Conservation (phyloP, 1,140 invertebrate species). For the Drosophila willistoni region DNA sequence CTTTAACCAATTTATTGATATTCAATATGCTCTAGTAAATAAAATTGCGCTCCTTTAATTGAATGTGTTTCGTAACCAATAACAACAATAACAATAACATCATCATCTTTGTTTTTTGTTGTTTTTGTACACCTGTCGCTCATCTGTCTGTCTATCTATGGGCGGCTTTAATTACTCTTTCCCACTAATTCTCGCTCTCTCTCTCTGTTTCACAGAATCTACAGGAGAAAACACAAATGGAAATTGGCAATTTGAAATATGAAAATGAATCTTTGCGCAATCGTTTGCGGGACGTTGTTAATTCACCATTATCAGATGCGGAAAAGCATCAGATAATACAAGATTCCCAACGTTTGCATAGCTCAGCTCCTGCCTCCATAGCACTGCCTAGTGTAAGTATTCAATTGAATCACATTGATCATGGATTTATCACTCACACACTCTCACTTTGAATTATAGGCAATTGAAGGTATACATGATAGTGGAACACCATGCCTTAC, state of each 20-base stretch:
- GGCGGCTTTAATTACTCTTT: slow-evolving; percentile 24
- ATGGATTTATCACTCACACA: neutral
- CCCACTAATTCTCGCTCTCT: neutral
- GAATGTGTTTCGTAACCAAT: slow-evolving; percentile 31
- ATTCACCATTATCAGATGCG: slow-evolving; percentile 91
- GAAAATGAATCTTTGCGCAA: slow-evolving; percentile 90
- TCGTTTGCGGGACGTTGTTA: slow-evolving; percentile 89
- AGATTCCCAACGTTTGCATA: slow-evolving; percentile 87
- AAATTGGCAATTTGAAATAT: slow-evolving; percentile 87
- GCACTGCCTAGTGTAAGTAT: slow-evolving; percentile 85
- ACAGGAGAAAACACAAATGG: slow-evolving; percentile 86
- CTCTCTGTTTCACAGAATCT: slow-evolving; percentile 46
- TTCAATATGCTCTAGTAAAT: slow-evolving; percentile 60
- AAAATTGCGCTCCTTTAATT: slow-evolving; percentile 62
- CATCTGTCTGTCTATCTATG: slow-evolving; percentile 25
- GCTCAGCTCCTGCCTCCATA: slow-evolving; percentile 87
- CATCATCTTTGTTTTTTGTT: slow-evolving; percentile 1
- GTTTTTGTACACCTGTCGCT: slow-evolving; percentile 5
- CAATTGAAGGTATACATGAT: slow-evolving; percentile 49
- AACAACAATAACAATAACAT: slow-evolving; percentile 12
- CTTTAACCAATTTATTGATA: slow-evolving; percentile 61
- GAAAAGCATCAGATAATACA: slow-evolving; percentile 90
- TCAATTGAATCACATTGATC: neutral
- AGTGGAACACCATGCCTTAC: slow-evolving; percentile 86
- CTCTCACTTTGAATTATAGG: slow-evolving; percentile 21